Conservation (phyloP, 2,888 invertebrate genomes). For the Pseudanteris insignis region DNA sequence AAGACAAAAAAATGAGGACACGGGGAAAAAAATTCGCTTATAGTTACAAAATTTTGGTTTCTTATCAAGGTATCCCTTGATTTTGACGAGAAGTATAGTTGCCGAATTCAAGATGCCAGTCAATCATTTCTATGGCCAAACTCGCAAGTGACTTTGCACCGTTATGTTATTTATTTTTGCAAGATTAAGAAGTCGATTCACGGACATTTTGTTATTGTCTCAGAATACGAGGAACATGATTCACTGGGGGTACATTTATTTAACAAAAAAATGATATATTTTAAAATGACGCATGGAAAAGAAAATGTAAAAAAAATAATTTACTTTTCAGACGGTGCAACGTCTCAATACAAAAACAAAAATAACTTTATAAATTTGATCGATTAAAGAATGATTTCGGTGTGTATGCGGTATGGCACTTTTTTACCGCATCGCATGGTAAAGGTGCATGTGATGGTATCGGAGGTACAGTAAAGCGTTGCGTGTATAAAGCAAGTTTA, state of each 20-base stretch:
- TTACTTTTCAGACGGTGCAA: slow-evolving; percentile 1
- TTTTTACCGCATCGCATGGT: neutral
- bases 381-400: neutral
- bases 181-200: slow-evolving; percentile 1
- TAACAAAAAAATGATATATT: neutral
- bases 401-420: slow-evolving; percentile 1
- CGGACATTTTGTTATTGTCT: slow-evolving; percentile 3
- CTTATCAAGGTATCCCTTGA: no score
- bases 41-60: no score
- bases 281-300: no score
- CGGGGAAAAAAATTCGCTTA: no score
- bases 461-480: slow-evolving; percentile 2
- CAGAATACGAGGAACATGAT: slow-evolving; percentile 1
- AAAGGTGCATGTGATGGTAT: slow-evolving; percentile 3
- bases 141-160: slow-evolving; percentile 1
- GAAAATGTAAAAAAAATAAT: neutral
- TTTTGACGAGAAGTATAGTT: neutral
- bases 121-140: slow-evolving; percentile 2
- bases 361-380: slow-evolving; percentile 1
- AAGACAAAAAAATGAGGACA: no score
- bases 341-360: slow-evolving; percentile 2
- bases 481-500: neutral
- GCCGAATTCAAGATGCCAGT: slow-evolving; percentile 1
- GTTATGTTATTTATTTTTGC: neutral
- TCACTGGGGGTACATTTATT: slow-evolving; percentile 8